Evolutionary conservation across 2,113 vertebrate species (phyloP).

Genomic region (Paramormyrops kingsleyae): DNA sequence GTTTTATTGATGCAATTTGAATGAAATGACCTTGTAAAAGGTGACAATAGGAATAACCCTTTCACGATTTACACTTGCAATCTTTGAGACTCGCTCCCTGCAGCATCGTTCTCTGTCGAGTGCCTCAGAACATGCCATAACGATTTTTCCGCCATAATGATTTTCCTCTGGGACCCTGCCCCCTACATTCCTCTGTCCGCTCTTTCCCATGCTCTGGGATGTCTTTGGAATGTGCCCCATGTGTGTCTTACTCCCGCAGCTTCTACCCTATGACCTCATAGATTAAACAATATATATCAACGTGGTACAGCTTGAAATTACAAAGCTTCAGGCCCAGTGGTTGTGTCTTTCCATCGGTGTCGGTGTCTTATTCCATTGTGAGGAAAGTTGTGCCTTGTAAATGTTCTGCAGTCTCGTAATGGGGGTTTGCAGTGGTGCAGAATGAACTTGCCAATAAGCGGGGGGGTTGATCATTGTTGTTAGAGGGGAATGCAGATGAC

Average conservation of each 20-base stretch:
- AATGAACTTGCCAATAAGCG: not conserved
- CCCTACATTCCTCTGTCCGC: slow-evolving; percentile 6
- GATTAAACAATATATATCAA: not conserved
- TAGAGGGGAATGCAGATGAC: not conserved
- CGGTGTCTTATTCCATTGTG: not conserved
- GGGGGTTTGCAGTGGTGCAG: not conserved
- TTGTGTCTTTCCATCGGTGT: not conserved
- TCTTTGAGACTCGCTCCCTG: not conserved
- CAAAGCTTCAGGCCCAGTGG: not conserved
- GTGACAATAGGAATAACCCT: not conserved
- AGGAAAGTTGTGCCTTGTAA: not conserved
- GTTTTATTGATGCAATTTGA: not conserved
- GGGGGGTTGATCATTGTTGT: not conserved
- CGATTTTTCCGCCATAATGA: not conserved
- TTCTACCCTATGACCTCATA: not conserved
- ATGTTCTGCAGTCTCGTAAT: not conserved
- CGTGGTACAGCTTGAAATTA: not conserved
- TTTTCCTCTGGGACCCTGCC: not conserved
- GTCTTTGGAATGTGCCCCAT: not conserved
- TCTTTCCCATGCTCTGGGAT: not conserved
- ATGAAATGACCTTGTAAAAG: not conserved
- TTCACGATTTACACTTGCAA: not conserved
- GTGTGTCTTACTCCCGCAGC: not conserved
- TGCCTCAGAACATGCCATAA: not conserved
- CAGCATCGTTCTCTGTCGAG: not conserved